phyloP scores from a whole-genome alignment of 1,140 invertebrate species.

The Calliphora vicina region DNA sequence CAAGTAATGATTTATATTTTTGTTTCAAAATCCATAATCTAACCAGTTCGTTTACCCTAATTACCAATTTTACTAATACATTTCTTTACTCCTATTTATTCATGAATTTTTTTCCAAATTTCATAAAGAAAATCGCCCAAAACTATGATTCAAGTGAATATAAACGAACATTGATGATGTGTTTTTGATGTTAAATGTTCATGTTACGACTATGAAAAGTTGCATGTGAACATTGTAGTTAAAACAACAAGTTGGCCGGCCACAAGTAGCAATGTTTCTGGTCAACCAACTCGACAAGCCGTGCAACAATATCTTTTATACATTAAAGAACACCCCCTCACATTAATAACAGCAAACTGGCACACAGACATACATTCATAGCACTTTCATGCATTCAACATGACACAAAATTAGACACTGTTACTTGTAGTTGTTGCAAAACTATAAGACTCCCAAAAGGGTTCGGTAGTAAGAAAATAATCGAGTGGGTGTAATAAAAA shows the following conservation, averaged over 20 bases:
- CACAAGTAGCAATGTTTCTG: constrained; percentile 42
- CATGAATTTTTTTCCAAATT: too few relatives aligned
- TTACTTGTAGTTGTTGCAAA: background rate
- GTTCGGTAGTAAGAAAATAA: constrained; percentile 19
- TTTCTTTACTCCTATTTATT: too few relatives aligned
- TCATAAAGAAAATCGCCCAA: too few relatives aligned
- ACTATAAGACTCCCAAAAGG: constrained; percentile 15
- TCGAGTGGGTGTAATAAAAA: constrained; percentile 7
- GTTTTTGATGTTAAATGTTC: background rate
- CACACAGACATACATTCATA: constrained; percentile 19
- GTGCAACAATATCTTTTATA: constrained; percentile 32
- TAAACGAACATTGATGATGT: constrained; percentile 3
- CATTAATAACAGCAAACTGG: background rate
- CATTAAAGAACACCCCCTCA: constrained; percentile 11
- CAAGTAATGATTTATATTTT: too few relatives aligned
- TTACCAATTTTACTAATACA: too few relatives aligned
- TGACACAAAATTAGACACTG: background rate
- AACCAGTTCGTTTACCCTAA: too few relatives aligned
- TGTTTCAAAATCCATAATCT: too few relatives aligned
- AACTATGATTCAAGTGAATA: too few relatives aligned
- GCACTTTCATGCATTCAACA: background rate
- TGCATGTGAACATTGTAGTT: background rate
- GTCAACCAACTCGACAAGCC: constrained; percentile 41
- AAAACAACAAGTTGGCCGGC: constrained; percentile 37
- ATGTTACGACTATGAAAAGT: background rate